These are phyloP conservation scores for Fistularia commersonii DNA, from an alignment of 2,797 vertebrate genomes.

Conservation along the genomic window DNA sequence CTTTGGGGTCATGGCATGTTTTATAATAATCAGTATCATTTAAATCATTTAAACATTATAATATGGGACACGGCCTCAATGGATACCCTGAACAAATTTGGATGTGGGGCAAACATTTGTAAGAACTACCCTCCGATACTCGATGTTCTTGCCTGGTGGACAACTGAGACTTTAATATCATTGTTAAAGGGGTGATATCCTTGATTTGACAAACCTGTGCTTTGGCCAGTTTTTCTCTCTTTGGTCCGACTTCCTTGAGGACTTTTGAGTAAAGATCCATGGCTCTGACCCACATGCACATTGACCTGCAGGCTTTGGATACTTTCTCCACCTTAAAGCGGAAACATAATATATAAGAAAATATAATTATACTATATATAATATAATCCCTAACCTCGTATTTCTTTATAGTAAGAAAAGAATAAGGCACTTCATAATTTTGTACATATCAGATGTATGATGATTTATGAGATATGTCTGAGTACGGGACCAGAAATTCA, in stretches of 20 bases:
- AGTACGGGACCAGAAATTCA: constrained; percentile 12
- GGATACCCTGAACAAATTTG: no score
- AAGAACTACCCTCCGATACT: no score
- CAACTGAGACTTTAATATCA: no score
- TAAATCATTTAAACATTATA: no score
- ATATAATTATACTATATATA: not conserved
- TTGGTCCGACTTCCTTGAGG: constrained; percentile 81
- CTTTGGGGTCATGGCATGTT: no score
- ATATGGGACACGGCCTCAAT: no score
- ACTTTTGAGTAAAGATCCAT: constrained; percentile 83
- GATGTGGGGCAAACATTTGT: no score
- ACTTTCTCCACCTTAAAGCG: constrained; percentile 77
- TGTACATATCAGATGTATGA: not conserved
- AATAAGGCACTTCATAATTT: no score
- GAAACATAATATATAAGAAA: not conserved
- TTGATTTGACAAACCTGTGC: constrained; percentile 71
- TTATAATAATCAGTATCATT: no score
- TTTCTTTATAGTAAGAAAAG: not conserved
- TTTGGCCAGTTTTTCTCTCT: constrained; percentile 77
- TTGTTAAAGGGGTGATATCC: no score
- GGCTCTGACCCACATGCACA: constrained; percentile 87
- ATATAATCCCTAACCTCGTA: not conserved
- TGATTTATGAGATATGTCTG: no score
- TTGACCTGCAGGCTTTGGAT: constrained; percentile 82
- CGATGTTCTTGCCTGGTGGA: no score